A percentile compares a stretch with the other conserved stretches of the same genome.
Conservation (phyloP, 1,140 invertebrate species). For the Piezodorus guildinii region DNA sequence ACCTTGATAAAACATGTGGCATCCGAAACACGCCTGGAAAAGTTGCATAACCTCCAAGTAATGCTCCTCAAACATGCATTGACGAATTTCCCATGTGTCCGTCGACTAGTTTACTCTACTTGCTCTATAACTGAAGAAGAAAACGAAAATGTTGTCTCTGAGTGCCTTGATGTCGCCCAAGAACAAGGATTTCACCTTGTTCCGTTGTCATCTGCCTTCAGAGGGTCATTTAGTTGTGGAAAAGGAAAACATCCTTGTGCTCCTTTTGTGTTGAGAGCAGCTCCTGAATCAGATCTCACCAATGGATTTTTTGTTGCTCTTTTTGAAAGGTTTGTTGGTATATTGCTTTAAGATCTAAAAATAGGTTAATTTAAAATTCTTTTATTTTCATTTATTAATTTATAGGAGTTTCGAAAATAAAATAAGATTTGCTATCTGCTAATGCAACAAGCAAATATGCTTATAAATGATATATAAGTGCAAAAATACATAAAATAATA, state of each 20-base stretch:
- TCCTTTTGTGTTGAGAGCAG: not conserved
- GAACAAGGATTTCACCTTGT: conserved; percentile 28
- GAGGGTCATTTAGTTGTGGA: not conserved
- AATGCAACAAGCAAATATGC: too few species aligned
- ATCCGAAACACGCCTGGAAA: conserved; percentile 43
- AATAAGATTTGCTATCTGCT: too few species aligned
- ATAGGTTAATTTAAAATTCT: too few species aligned
- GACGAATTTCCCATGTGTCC: conserved; percentile 64
- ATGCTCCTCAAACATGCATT: conserved; percentile 77
- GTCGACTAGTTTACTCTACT: conserved; percentile 86
- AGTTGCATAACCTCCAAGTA: conserved; percentile 70
- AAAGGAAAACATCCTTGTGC: not conserved
- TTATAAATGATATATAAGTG: too few species aligned
- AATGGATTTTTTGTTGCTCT: conserved; percentile 10
- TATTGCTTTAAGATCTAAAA: too few species aligned
- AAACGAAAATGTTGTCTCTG: conserved; percentile 76
- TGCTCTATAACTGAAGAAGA: conserved; percentile 83
- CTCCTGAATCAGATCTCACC: not conserved
- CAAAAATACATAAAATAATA: too few species aligned
- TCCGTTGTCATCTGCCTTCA: not conserved
- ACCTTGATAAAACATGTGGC: not conserved
- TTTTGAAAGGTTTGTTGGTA: not conserved
- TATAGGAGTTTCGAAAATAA: too few species aligned
- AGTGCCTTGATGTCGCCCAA: conserved; percentile 40
- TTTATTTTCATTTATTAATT: too few species aligned